These are phyloP conservation scores for Mactromeris polynyma DNA, from an alignment of 2,888 invertebrate genomes.

Conservation along the genomic window DNA sequence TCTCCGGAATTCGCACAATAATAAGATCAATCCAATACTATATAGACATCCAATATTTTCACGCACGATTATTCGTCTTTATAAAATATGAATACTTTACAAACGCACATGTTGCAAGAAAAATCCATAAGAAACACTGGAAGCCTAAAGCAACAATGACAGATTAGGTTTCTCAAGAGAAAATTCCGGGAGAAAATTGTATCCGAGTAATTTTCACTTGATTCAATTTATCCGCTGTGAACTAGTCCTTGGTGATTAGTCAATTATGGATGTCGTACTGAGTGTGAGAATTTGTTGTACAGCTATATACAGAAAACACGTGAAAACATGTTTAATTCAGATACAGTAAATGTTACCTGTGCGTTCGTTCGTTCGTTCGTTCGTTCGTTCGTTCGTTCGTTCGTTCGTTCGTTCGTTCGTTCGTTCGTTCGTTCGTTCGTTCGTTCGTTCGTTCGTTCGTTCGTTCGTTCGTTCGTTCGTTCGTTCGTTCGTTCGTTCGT, in stretches of 20 bases:
- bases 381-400: no score
- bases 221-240: background rate
- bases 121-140: constrained; percentile 37
- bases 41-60: background rate
- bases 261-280: background rate
- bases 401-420: no score
- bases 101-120: constrained; percentile 15
- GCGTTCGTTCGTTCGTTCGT: no score
- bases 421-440: no score
- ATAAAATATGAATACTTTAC: constrained; percentile 18
- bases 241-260: background rate
- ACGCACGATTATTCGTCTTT: background rate
- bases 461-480: no score
- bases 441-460: no score
- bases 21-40: background rate
- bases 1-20: background rate
- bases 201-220: constrained; percentile 21
- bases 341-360: no score
- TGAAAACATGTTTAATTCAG: no score
- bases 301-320: background rate
- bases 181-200: constrained; percentile 11
- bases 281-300: background rate
- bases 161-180: constrained; percentile 28
- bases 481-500: no score
- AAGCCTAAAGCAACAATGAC: background rate